Conservation (phyloP, 2,113 vertebrate genomes). For the Rhea americana region DNA sequence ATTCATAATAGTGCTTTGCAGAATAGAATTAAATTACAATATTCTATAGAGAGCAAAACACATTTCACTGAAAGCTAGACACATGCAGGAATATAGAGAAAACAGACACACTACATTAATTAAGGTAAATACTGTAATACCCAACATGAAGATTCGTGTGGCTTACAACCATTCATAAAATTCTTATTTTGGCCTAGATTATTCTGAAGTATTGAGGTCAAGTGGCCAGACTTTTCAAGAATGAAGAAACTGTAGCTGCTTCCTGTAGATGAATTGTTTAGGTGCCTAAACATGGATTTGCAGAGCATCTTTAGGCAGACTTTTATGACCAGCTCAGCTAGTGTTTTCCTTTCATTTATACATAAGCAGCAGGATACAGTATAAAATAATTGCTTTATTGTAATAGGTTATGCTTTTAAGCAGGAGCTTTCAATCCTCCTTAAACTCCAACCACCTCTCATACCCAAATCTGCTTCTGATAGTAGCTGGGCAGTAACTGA, state of each 20-base stretch:
- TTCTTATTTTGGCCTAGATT: not conserved
- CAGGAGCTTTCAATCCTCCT: not conserved
- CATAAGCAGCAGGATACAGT: not conserved
- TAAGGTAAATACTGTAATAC: not conserved
- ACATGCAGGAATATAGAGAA: not conserved
- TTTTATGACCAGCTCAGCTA: not conserved
- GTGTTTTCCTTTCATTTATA: not conserved
- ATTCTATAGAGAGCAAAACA: not conserved
- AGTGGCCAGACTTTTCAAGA: not conserved
- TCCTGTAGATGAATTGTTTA: not conserved
- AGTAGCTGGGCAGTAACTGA: not conserved
- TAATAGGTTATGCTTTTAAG: not conserved
- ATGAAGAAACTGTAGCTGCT: not conserved
- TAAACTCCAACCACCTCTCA: not conserved
- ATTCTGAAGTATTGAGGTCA: not conserved
- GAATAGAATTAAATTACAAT: slow-evolving; percentile 21
- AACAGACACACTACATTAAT: not conserved
- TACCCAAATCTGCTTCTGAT: not conserved
- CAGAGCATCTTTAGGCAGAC: not conserved
- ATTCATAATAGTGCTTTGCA: slow-evolving; percentile 10
- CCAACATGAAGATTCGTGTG: not conserved
- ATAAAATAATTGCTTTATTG: not conserved
- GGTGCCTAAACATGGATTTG: not conserved
- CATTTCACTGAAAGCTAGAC: not conserved
- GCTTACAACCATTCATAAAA: not conserved